Base-by-base conservation (phyloP, 2,888 invertebrate genomes). In the Sarcophaga subvicina region DNA sequence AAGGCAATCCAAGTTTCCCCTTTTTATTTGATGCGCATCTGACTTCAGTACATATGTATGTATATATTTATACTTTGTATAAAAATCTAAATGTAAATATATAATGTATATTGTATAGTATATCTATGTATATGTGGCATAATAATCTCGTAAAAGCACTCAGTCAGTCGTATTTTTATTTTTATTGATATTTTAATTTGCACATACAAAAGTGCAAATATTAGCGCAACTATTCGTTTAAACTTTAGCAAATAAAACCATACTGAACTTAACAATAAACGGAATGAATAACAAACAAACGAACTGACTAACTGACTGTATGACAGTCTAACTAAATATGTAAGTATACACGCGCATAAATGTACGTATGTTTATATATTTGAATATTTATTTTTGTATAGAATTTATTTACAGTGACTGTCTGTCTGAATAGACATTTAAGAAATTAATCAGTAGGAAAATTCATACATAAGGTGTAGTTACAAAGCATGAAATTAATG, bases 181-280 rank as follows among this genome's bases (percentile, higher is more conserved):
- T 37, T 79, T 83, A 86, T 86, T 83, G 80, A 83, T 86, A 83
- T 83, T 83, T 83, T 71, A 86, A 86, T 86, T 83, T 80, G 79
- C 71, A 70, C 71, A 37, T 14, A 71, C 62, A 79, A 72, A 82
- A 82, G 76, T 80, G 79, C 86, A 83, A 86, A 86, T 80, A 86
- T 86, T 86, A 72, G 71, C 71, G 67, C 54, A 83, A 76, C 76
- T 76, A 83, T 76, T 14, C 54, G 17, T 54, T 14, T 54, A 54
- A 54, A 54, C 17, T 54, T 54, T 54, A 54, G 17, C 54, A 54
- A 54, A 54, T 14, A 14, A 14, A 12, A 8, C 8, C 37, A 37
- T 37, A 37, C 37, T 37, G 37, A 37, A 37, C 37, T 37, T 14
- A 54, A 14, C 54, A 54, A 54, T 4, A 54, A 2, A 54, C 54